Percentiles rank a stretch among this genome's conserved stretches.
phyloP scores from a whole-genome alignment of 2,113 vertebrate genomes.

The Phrynosoma blainvillii region DNA sequence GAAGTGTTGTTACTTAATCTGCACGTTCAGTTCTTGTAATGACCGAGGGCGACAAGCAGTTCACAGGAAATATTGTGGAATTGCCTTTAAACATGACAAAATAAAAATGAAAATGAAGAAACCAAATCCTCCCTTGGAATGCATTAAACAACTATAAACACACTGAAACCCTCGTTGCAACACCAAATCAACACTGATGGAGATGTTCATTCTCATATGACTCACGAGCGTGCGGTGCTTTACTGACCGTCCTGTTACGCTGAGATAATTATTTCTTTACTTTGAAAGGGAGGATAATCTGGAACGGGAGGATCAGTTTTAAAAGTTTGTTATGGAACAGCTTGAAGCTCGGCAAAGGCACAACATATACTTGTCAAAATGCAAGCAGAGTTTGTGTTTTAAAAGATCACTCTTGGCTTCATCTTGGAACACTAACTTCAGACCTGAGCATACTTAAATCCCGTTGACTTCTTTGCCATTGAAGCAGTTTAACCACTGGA shows the following conservation, averaged over 20 bases:
- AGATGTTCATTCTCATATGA: neutral
- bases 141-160: slow-evolving; percentile 4
- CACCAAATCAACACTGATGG: neutral
- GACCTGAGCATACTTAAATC: neutral
- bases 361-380: neutral
- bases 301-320: neutral
- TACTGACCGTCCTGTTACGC: neutral
- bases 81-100: slow-evolving; percentile 3
- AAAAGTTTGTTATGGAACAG: slow-evolving; percentile 18
- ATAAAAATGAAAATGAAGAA: neutral
- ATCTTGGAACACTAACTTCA: neutral
- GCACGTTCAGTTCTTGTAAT: neutral
- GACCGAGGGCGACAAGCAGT: neutral
- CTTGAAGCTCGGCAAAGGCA: neutral
- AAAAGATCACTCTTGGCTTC: neutral
- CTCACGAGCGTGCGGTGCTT: neutral
- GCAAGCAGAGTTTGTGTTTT: neutral
- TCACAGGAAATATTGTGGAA: slow-evolving; percentile 12
- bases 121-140: slow-evolving; percentile 12
- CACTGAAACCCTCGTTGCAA: neutral
- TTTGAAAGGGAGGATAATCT: neutral
- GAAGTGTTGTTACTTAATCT: neutral
- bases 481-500: neutral
- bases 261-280: neutral
- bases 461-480: neutral